These are phyloP conservation scores for Acronicta leporina DNA, from an alignment of 2,888 invertebrate species.

Conservation along the genomic window DNA sequence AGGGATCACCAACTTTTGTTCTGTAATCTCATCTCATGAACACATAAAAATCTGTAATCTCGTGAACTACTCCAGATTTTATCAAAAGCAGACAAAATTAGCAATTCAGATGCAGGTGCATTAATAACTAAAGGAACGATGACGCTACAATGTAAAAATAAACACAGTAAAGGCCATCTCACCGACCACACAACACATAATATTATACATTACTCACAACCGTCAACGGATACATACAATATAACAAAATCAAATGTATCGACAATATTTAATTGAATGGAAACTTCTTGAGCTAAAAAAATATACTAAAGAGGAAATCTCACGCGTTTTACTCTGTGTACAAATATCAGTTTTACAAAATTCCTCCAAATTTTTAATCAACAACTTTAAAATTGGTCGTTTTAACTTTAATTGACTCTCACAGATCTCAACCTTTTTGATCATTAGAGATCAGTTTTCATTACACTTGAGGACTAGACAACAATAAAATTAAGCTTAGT, in stretches of 20 bases:
- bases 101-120: conserved; percentile 35
- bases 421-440: conserved; percentile 53
- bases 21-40: conserved; percentile 22
- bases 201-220: conserved; percentile 61
- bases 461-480: conserved; percentile 44
- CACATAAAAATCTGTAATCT: too few species aligned
- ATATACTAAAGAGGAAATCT: conserved; percentile 37
- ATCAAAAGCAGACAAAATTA: conserved; percentile 38
- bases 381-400: conserved; percentile 76
- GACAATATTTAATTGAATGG: conserved; percentile 38
- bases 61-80: conserved; percentile 37
- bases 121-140: too few species aligned
- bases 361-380: conserved; percentile 42
- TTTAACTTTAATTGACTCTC: conserved; percentile 66
- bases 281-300: conserved; percentile 52
- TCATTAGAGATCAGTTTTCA: conserved; percentile 32
- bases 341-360: conserved; percentile 40
- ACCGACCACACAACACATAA: conserved; percentile 32
- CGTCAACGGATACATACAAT: conserved; percentile 51
- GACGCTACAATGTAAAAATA: conserved; percentile 23
- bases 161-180: conserved; percentile 10
- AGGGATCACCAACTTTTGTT: conserved; percentile 14
- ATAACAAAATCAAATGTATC: conserved; percentile 34
- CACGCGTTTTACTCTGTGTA: conserved; percentile 35
- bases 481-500: conserved; percentile 12